Evolutionary conservation across 2,888 invertebrate species (phyloP).

Genomic region (Agonopterix heracliana): DNA sequence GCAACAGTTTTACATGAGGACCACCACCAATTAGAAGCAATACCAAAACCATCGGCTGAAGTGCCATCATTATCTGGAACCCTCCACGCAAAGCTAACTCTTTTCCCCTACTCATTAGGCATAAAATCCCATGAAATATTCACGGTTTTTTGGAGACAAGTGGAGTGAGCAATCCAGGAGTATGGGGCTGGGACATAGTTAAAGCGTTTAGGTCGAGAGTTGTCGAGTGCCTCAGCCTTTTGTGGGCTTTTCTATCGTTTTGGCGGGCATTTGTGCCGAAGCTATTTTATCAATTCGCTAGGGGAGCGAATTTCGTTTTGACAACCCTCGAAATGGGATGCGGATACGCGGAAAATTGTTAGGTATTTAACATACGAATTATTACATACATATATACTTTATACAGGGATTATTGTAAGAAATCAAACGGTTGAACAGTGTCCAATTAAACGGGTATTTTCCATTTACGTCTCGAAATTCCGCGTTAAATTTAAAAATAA

Average conservation of each 20-base stretch:
- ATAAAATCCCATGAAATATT: slow-evolving; percentile 56
- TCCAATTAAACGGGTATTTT: not conserved
- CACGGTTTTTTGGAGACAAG: slow-evolving; percentile 72
- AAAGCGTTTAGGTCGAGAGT: slow-evolving; percentile 73
- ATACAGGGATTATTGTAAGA: no score
- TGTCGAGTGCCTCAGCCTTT: slow-evolving; percentile 64
- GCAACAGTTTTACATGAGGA: slow-evolving; percentile 71
- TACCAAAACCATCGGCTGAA: slow-evolving; percentile 66
- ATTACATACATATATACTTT: no score
- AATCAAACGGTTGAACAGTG: no score
- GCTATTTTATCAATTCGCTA: slow-evolving; percentile 71
- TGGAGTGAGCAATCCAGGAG: slow-evolving; percentile 73
- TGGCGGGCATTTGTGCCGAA: slow-evolving; percentile 47
- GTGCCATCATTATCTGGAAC: slow-evolving; percentile 71
- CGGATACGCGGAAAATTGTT: slow-evolving; percentile 37
- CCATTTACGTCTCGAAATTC: slow-evolving; percentile 6
- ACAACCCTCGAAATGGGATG: slow-evolving; percentile 38
- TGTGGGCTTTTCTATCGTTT: slow-evolving; percentile 70
- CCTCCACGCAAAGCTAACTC: slow-evolving; percentile 43
- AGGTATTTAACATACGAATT: no score
- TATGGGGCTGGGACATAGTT: slow-evolving; percentile 71
- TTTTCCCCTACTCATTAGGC: slow-evolving; percentile 42
- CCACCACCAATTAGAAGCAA: slow-evolving; percentile 71
- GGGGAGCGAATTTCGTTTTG: slow-evolving; percentile 55
- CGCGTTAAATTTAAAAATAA: slow-evolving; percentile 23